Base-by-base conservation (phyloP, 2,797 vertebrate species). In the Muraenolepis orangiensis region DNA sequence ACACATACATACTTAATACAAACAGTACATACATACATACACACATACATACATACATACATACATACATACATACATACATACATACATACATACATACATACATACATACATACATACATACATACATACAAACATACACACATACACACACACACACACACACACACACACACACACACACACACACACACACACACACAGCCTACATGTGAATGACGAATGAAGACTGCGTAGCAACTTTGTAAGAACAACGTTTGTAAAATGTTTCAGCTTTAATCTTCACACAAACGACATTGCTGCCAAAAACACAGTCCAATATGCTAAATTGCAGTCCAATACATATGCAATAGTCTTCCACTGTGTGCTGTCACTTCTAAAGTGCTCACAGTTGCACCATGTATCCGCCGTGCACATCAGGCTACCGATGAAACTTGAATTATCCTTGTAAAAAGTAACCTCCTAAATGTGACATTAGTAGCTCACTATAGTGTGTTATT, bases 391-490 rank as follows among this genome's bases (percentile, higher is more conserved):
- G 42, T 46, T 46, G 42, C 46, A 57, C 46, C 20, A 51, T 5
- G 6, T 20, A 57, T 18, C 42, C 11, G 38, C 38, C 1, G 42
- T 46, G 42, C 16, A 46, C 6, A 38, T 38, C 12, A 46, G 42
- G 14, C 42, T 46, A n/a, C 46, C 46, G 7, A 57, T 57, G 46
- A n/a, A 57, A 57, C 46, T 57, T 20, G 46, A 29, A 80, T 73
- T 34, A 0, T 66, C 51, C 0, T 75, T 74, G 72, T 67, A 31
- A 14, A 40, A n/a, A 34, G 1, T 3, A 61, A 26, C 30, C 42
- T 13, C 18, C 0, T 16, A 3, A 4, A 26, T 29, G 7, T 57
- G 46, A 57, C 46, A 57, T 57, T 5, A 57, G 16, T 57, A 6
- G 20, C n/a, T 57, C 20, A 57, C n/a, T 57, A 7, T 57, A n/a